Base-by-base conservation (phyloP, 1,140 invertebrate species). In the Piezodorus guildinii region DNA sequence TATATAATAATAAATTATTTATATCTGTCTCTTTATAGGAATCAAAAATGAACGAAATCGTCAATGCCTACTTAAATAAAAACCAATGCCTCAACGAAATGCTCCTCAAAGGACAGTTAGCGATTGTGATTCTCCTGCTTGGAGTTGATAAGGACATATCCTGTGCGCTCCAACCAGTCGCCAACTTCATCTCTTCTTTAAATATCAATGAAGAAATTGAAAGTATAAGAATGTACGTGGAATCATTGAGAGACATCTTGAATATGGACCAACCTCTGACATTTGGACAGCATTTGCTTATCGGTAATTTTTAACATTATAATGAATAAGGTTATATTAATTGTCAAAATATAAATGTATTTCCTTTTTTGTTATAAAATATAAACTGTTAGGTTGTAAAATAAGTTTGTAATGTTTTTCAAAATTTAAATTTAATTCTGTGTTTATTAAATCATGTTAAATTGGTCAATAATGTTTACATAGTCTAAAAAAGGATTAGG, bases 51-150 rank as follows among this genome's bases (percentile, higher is more conserved):
- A 73, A 56, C 65, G 66, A 27, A 68, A 65, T 58, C 65, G 45
- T 17, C 69, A 72, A 34, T 70, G 46, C 27, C 15, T 70, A 60
- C 66, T 60, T 51, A 72, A 70, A 67, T 73, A 70, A 27, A 66
- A 52, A 59, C 68, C 58, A 46, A 62, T 76, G 19, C 16, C 45
- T 66, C 12, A 61, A 56, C 17, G n/a, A 17, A 15, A 62, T 61
- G 15, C 71, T 74, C 56, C 76, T 73, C 70, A 78, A 77, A 70
- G 74, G 72, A 58, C 74, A 76, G 64, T 60, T 78, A 21, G 67
- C 69, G 9, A 66, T 76, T 27, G 68, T 75, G 8, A 58, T 77
- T 6, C 51, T 78, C 2, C 75, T 73, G 14, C 70, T 69, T 4
- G 75, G 77, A 60, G 66, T 69, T 51, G 68, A 66, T 9, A 45